Evolutionary conservation across 2,888 invertebrate species (phyloP).

Genomic region (Xestia c-nigrum): DNA sequence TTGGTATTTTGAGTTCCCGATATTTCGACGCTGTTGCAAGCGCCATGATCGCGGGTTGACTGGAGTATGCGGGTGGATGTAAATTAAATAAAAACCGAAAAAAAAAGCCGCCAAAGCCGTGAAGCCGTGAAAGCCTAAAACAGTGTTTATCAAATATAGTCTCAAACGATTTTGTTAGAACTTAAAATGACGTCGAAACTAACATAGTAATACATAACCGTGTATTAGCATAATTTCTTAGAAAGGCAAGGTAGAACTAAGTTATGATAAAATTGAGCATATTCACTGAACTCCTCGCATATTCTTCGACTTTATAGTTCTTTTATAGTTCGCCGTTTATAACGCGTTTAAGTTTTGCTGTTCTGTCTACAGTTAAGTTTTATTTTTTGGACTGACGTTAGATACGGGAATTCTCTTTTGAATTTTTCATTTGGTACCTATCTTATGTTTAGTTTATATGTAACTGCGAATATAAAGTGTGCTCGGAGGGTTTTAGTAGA

Average conservation of each 20-base stretch:
- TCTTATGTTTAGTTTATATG: background rate
- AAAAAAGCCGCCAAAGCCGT: no score
- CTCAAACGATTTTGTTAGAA: background rate
- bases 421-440: background rate
- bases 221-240: background rate
- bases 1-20: no score
- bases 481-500: background rate
- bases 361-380: conserved; percentile 29
- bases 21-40: no score
- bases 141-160: background rate
- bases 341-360: conserved; percentile 25
- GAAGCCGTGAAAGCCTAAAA: no score
- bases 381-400: conserved; percentile 7
- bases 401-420: background rate
- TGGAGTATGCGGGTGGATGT: no score
- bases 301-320: conserved; percentile 26
- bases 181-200: conserved; percentile 6
- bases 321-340: conserved; percentile 36
- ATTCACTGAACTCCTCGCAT: conserved; percentile 15
- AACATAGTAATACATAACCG: background rate
- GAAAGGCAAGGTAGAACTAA: conserved; percentile 3
- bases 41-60: no score
- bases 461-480: background rate
- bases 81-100: no score
- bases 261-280: conserved; percentile 3